Conservation (phyloP, 1,140 invertebrate genomes). For the Mactra quadrangularis region DNA sequence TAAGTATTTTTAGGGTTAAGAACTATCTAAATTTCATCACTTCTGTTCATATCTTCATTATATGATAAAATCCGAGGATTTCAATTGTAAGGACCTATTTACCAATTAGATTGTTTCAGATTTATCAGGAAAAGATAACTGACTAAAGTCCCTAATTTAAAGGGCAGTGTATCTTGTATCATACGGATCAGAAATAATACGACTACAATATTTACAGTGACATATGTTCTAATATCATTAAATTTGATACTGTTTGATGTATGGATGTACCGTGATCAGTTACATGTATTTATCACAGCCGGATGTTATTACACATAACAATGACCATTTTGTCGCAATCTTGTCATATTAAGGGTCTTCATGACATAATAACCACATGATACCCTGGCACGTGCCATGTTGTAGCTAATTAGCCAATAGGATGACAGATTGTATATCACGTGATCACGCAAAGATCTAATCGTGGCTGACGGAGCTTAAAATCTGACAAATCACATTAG, state of each 20-base stretch:
- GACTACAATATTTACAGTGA: constrained; percentile 1
- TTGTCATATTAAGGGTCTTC: constrained; percentile 18
- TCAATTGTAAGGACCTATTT: too few relatives aligned
- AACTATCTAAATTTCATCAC: too few relatives aligned
- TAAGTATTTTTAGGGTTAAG: too few relatives aligned
- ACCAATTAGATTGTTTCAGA: too few relatives aligned
- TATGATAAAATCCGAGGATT: too few relatives aligned
- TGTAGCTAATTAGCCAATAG: neutral
- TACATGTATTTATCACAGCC: too few relatives aligned
- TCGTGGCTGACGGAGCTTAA: constrained; percentile 13
- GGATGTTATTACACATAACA: neutral
- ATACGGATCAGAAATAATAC: too few relatives aligned
- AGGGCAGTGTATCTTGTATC: too few relatives aligned
- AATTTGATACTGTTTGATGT: constrained; percentile 4
- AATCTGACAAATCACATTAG: constrained; percentile 35
- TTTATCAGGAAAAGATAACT: too few relatives aligned
- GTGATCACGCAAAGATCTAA: neutral
- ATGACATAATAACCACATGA: constrained; percentile 9
- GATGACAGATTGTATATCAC: constrained; percentile 21
- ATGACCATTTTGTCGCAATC: constrained; percentile 17
- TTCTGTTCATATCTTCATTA: too few relatives aligned
- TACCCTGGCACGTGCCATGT: constrained; percentile 27
- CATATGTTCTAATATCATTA: neutral
- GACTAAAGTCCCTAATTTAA: too few relatives aligned
- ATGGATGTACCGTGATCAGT: neutral